A percentile compares a stretch with the other conserved stretches of the same genome.
Evolutionary conservation across 2,888 invertebrate species (phyloP).

Genomic region (Drosophila recens): DNA sequence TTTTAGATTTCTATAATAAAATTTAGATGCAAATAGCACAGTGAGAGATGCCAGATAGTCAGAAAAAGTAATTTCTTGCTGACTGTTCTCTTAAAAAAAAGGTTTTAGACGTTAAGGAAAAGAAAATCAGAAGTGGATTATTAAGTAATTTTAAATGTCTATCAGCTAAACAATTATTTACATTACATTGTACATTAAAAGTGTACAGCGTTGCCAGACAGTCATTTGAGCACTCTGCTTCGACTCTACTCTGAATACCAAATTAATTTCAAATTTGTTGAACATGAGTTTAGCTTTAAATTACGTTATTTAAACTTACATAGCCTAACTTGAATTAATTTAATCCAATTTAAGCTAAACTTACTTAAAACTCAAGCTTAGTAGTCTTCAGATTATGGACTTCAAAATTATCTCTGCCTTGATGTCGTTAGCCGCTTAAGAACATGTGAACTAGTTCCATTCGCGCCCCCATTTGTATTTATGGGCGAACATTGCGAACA

Average conservation of each 20-base stretch:
- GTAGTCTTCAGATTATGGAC: background rate
- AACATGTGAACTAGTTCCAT: constrained; percentile 32
- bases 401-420: background rate
- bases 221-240: too few species aligned
- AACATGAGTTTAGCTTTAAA: background rate
- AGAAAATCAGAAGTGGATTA: too few species aligned
- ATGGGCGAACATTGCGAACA: constrained; percentile 7
- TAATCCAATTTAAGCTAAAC: background rate
- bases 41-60: background rate
- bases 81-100: background rate
- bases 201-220: background rate
- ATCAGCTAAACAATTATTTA: background rate
- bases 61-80: background rate
- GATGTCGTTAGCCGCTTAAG: background rate
- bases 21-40: too few species aligned
- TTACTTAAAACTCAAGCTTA: background rate
- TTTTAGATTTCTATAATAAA: too few species aligned
- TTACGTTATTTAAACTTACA: background rate
- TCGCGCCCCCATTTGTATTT: constrained; percentile 14
- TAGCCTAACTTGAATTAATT: background rate
- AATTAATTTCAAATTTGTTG: background rate
- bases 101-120: too few species aligned
- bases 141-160: background rate
- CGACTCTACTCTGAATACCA: background rate
- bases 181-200: too few species aligned